Evolutionary conservation across 2,113 vertebrate genomes (phyloP).

Genomic region (Dryoscopus gambensis): DNA sequence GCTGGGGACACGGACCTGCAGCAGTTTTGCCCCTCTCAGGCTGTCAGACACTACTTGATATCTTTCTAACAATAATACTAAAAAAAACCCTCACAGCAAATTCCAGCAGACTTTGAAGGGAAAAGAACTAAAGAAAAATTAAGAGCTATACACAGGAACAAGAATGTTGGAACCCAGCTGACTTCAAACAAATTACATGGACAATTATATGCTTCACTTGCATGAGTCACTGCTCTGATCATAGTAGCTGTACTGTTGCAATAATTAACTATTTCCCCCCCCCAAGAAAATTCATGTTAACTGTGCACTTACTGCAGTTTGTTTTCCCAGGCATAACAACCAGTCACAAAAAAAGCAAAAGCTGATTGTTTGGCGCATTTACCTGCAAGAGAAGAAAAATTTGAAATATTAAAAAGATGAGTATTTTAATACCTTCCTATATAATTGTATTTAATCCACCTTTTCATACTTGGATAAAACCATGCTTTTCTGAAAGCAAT

Average conservation of each 20-base stretch:
- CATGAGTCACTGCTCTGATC: neutral
- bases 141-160: neutral
- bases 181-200: slow-evolving; percentile 8
- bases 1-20: neutral
- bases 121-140: neutral
- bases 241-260: neutral
- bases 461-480: neutral
- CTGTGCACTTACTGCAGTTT: neutral
- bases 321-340: neutral
- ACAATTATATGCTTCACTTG: neutral
- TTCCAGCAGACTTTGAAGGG: neutral
- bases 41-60: neutral
- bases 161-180: neutral
- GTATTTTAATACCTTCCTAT: neutral
- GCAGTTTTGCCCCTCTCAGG: neutral
- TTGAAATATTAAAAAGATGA: neutral
- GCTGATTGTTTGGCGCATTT: neutral
- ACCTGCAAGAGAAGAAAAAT: neutral
- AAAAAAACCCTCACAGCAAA: neutral
- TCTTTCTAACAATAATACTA: neutral
- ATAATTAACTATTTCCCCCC: neutral
- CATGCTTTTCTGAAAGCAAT: neutral
- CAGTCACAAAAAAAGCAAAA: neutral
- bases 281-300: neutral
- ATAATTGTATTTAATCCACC: neutral